Evolutionary conservation across 1,140 invertebrate genomes (phyloP).

Genomic region (Atta colombica): DNA sequence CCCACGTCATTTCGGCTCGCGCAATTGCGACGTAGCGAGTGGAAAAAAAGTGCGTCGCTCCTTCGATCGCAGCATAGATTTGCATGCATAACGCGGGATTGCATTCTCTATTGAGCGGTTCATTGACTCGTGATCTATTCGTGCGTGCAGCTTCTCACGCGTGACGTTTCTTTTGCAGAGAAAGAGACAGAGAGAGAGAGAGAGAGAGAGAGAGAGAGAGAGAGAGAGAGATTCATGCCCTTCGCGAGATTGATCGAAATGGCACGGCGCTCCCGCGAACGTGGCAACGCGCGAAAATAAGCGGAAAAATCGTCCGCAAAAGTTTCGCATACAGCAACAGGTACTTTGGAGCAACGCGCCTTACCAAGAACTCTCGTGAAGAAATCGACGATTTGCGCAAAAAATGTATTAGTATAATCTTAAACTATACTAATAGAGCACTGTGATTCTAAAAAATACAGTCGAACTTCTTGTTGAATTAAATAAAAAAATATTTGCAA

Average conservation of each 20-base stretch:
- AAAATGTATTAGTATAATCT: neutral
- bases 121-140: constrained; percentile 56
- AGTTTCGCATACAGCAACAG: constrained; percentile 62
- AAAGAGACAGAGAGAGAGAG: neutral
- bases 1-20: constrained; percentile 19
- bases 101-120: constrained; percentile 48
- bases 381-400: constrained; percentile 29
- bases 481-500: neutral
- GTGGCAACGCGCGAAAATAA: constrained; percentile 43
- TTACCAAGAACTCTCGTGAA: constrained; percentile 45
- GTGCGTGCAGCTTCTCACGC: constrained; percentile 56
- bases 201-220: neutral
- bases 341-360: constrained; percentile 45
- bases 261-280: constrained; percentile 38
- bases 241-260: constrained; percentile 50
- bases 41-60: constrained; percentile 58
- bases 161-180: constrained; percentile 40
- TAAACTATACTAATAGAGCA: neutral
- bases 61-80: constrained; percentile 58
- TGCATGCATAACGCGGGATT: constrained; percentile 53
- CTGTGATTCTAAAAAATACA: neutral
- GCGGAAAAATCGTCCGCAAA: constrained; percentile 58
- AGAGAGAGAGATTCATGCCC: constrained; percentile 26
- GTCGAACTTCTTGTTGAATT: neutral
- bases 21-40: constrained; percentile 46